Conservation (phyloP, 1,140 invertebrate genomes). For the Papilio dardanus region DNA sequence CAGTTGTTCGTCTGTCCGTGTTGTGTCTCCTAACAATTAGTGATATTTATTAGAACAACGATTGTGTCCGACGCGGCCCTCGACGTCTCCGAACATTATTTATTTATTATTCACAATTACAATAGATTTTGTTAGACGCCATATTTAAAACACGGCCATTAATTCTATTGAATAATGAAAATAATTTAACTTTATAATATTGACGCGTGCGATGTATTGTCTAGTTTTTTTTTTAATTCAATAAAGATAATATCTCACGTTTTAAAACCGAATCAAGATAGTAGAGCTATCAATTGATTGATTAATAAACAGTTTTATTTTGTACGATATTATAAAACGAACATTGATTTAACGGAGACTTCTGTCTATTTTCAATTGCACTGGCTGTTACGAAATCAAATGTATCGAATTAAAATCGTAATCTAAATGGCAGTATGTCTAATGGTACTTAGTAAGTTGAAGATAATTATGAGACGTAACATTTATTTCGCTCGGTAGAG, state of each 20-base stretch:
- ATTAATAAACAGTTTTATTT: not conserved
- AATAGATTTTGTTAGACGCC: constrained; percentile 13
- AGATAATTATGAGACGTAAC: constrained; percentile 26
- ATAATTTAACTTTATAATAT: constrained; percentile 16
- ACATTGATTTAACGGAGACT: not conserved
- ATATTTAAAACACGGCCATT: constrained; percentile 18
- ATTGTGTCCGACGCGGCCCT: constrained; percentile 56
- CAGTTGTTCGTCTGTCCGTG: constrained; percentile 65
- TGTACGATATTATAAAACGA: not conserved
- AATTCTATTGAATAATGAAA: constrained; percentile 4
- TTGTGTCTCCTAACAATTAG: constrained; percentile 73
- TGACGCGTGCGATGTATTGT: not conserved
- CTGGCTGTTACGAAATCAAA: too few relatives aligned
- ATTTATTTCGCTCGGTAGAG: constrained; percentile 42
- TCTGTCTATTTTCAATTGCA: not conserved
- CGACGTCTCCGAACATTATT: constrained; percentile 38
- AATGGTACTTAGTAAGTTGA: too few relatives aligned
- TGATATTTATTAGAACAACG: constrained; percentile 73
- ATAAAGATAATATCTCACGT: not conserved
- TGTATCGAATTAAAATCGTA: not conserved
- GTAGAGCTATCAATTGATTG: not conserved
- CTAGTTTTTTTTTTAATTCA: not conserved
- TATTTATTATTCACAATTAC: constrained; percentile 30
- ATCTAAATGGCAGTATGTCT: not conserved
- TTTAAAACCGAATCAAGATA: not conserved